Percentiles rank a stretch among this genome's conserved stretches.
These are phyloP conservation scores for Merluccius polli DNA, from an alignment of 2,797 vertebrate species.

Conservation along the genomic window DNA sequence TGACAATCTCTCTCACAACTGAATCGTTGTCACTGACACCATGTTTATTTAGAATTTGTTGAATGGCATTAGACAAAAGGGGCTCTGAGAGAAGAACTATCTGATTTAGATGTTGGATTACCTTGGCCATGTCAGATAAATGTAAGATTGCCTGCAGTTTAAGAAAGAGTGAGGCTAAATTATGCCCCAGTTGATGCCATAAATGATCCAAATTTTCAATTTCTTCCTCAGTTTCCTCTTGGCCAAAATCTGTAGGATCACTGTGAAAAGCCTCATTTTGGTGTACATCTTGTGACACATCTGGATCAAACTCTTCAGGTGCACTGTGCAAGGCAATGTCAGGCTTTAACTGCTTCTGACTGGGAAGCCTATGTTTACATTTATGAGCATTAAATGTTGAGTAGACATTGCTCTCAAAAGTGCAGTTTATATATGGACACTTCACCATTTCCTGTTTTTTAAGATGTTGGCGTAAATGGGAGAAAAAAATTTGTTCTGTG, in stretches of 20 bases:
- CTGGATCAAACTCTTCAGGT: slow-evolving; percentile 14
- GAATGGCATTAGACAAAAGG: slow-evolving; percentile 16
- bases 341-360: no score
- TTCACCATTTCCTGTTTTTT: slow-evolving; percentile 12
- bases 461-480: slow-evolving; percentile 11
- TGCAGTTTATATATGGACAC: slow-evolving; percentile 10
- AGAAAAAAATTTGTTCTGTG: background rate
- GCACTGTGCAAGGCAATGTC: no score
- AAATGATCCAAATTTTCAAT: slow-evolving; percentile 8
- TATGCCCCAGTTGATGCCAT: slow-evolving; percentile 12
- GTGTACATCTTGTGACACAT: slow-evolving; percentile 10
- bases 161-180: slow-evolving; percentile 18
- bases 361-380: slow-evolving; percentile 9
- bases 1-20: slow-evolving; percentile 10
- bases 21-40: slow-evolving; percentile 10
- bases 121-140: slow-evolving; percentile 17
- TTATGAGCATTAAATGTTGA: slow-evolving; percentile 25
- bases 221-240: slow-evolving; percentile 7
- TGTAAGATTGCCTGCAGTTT: slow-evolving; percentile 12
- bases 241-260: slow-evolving; percentile 3
- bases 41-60: slow-evolving; percentile 20
- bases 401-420: slow-evolving; percentile 16
- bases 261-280: slow-evolving; percentile 15
- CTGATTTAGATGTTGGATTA: slow-evolving; percentile 19
- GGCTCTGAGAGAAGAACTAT: slow-evolving; percentile 16